Evolutionary conservation across 2,888 invertebrate genomes (phyloP), one percentile per base, ranked within the genome.

Genomic region (Drosophila peninsularis): DNA sequence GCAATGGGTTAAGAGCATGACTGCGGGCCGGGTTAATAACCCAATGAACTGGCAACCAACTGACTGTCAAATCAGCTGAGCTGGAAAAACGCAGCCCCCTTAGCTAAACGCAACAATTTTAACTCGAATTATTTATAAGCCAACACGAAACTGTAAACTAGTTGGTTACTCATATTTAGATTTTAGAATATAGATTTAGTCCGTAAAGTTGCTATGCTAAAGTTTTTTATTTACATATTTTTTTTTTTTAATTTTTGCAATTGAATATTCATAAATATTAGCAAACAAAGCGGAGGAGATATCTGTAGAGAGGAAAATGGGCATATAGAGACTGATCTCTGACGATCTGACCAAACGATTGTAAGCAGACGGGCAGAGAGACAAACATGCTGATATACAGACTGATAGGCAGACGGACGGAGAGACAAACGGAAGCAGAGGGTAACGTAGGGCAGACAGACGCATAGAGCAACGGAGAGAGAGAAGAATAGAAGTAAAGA

Each of bases 1-100:
- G 61, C 63, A 70, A 53, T 71, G 78, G 77, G 78, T 77, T 74
- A 77, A 77, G 54, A 61, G 65, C 45, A 36, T 50, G 57, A 55
- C 56, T 65, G 60, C 62, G 45, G 47, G 54, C 36, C 78, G 69
- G 78, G 64, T 77, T 77, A 77, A 76, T 76, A 76, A 69, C 69
- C 75, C 62, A 60, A 62, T 73, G 52, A 60, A 68, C 53, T 62
- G 44, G 45, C 45, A 45, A 53, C 63, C 37, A 61, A 45, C 61
- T 24, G 57, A 49, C 63, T 58, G 64, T 27, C 53, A 64, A 75
- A 69, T 72, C 56, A 69, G 62, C 63, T 64, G 32, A 44, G 32
- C 37, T 39, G 24, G 17, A 56, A 56, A 65, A 62, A 30, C 45
- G 11, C 11, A 9, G 49, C 70, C 21, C 32, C 45, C n/a, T 24